A percentile compares a stretch with the other conserved stretches of the same genome.
phyloP scores from a whole-genome alignment of 2,113 vertebrate species.

The Burhinus bistriatus region DNA sequence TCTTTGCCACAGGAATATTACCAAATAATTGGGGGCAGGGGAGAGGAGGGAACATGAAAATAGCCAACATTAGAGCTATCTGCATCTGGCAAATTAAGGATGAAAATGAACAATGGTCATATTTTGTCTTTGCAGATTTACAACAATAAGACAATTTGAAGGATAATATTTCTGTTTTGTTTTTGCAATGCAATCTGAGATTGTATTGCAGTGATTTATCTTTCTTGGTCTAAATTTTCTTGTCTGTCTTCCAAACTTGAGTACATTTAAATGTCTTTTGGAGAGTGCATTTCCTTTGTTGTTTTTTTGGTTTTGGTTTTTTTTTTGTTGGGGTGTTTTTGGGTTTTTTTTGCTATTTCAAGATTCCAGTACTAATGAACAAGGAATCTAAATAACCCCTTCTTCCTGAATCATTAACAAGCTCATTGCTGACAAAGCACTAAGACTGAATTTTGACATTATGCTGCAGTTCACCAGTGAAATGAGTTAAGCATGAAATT shows the following conservation, averaged over 20 bases:
- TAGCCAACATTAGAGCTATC: not conserved
- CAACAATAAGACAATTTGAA: not conserved
- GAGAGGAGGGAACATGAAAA: not conserved
- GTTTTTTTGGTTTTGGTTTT: not conserved
- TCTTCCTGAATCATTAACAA: slow-evolving; percentile 25
- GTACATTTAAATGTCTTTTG: not conserved
- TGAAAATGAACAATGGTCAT: not conserved
- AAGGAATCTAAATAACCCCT: slow-evolving; percentile 31
- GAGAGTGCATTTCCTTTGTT: slow-evolving; percentile 25
- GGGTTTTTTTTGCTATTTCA: not conserved
- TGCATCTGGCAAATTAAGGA: slow-evolving; percentile 6
- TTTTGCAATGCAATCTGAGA: not conserved
- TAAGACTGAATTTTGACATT: not conserved
- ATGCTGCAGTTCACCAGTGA: not conserved
- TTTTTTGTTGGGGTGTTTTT: not conserved
- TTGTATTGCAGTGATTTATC: slow-evolving; percentile 17
- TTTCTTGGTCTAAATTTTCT: slow-evolving; percentile 27
- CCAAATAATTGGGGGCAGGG: not conserved
- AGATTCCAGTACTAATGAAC: slow-evolving; percentile 24
- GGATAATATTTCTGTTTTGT: slow-evolving; percentile 20
- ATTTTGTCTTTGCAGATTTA: not conserved
- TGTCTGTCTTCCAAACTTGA: slow-evolving; percentile 35
- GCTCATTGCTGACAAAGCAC: slow-evolving; percentile 37
- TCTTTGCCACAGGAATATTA: slow-evolving; percentile 17
- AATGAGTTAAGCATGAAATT: not conserved